phyloP scores from a whole-genome alignment of 2,797 vertebrate species.

The Hydrolagus colliei region DNA sequence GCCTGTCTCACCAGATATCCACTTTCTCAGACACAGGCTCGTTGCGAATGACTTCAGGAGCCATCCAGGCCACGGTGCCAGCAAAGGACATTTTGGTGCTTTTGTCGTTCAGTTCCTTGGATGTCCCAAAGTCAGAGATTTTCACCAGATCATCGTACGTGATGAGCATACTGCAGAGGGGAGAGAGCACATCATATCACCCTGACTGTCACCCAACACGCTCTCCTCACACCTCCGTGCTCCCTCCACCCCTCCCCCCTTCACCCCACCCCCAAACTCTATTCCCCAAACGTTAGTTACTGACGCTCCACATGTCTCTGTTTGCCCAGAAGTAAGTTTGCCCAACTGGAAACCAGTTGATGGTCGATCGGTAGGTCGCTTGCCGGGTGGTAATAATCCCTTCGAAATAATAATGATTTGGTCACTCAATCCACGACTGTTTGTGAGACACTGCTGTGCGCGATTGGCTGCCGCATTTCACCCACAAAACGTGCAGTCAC shows the following conservation, averaged over 20 bases:
- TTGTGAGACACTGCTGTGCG: no score
- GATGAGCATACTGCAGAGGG: slow-evolving; percentile 78
- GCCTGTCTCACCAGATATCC: slow-evolving; percentile 80
- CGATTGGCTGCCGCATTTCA: no score
- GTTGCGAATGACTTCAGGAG: slow-evolving; percentile 90
- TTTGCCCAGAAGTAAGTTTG: no score
- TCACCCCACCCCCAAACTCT: no score
- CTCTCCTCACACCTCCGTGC: background rate
- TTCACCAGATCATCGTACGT: slow-evolving; percentile 93
- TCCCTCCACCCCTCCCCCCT: background rate
- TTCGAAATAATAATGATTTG: no score
- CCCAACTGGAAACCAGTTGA: no score
- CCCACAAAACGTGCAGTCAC: no score
- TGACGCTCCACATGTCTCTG: no score
- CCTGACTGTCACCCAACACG: background rate
- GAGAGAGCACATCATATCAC: background rate
- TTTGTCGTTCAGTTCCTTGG: slow-evolving; percentile 91
- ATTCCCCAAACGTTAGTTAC: no score
- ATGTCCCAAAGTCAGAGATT: slow-evolving; percentile 96
- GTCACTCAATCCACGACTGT: no score
- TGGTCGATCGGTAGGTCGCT: no score
- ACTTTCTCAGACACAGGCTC: slow-evolving; percentile 95
- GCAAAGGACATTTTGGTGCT: slow-evolving; percentile 98
- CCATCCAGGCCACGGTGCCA: slow-evolving; percentile 97
- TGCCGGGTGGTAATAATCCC: no score